Evolutionary conservation across 2,888 invertebrate genomes (phyloP), one percentile per base, ranked within the genome.

Genomic region (Artemia sinica): DNA sequence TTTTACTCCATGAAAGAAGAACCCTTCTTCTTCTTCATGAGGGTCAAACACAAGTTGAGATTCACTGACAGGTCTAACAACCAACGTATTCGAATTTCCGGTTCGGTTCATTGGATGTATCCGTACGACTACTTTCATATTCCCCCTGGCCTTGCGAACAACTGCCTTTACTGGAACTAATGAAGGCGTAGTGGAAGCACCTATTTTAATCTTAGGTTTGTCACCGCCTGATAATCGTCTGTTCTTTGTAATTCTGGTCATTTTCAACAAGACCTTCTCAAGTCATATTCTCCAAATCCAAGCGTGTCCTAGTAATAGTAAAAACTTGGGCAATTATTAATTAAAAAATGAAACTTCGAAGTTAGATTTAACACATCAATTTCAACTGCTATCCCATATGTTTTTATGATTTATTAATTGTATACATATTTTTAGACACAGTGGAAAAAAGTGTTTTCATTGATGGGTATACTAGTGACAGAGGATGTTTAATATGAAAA

Each of bases 41-140:
- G 93, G 93, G 76, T 94, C 94, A 75, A 94, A 94, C 8, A 92
- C 84, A 12, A 94, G 77, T 79, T 88, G 84, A 71, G 84, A 84
- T 4, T 86, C 84, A 74, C 91, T 89, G 58, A 91, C 81, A 0
- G 88, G 84, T 75, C 87, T 85, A 0, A 93, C 83, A 18, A 90
- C 83, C 67, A 81, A 81, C 70, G 87, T 85, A 74, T 70, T 79
- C 75, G 52, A 72, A 10, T 49, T 66, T 78, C 92, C 92, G 50
- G 79, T 82, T 0, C 81, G 79, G 78, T 87, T 91, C 68, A 84
- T 80, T 3, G 92, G 92, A n/a, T 93, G 81, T 3, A 92, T 86
- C 66, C 93, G 82, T 1, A 93, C 88, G 68, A 87, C 87, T 7
- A 93, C 92, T 79, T 85, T 86, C 49, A 91, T 86, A 74, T 84